Evolutionary conservation across 2,888 invertebrate species (phyloP).

Genomic region (Apomyelois bistriatella): DNA sequence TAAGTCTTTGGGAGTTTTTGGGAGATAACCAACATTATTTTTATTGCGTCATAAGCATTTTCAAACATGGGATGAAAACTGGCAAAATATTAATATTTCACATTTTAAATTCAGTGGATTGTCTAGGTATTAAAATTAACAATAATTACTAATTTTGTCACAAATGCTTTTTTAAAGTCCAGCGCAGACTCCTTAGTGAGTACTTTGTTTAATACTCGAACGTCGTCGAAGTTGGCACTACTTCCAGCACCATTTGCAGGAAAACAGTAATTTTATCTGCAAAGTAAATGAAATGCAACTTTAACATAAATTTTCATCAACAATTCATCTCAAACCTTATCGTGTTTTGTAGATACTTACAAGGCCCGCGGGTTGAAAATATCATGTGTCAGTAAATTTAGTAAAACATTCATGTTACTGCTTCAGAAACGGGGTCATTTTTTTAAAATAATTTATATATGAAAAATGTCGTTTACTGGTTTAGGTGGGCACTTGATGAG

Average conservation of each 20-base stretch:
- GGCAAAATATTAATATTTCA: neutral
- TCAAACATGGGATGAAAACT: constrained; percentile 7
- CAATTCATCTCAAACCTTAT: neutral
- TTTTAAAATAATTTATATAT: no score
- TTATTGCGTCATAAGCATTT: neutral
- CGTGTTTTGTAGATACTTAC: no score
- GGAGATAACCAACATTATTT: no score
- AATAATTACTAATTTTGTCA: constrained; percentile 26
- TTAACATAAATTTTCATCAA: neutral
- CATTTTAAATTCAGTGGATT: neutral
- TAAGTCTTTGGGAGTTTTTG: no score
- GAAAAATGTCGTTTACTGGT: no score
- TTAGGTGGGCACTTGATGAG: no score
- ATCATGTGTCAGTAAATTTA: no score
- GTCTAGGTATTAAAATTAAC: constrained; percentile 17
- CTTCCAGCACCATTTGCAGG: constrained; percentile 93
- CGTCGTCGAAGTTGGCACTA: constrained; percentile 91
- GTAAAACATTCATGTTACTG: no score
- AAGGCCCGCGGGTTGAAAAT: no score
- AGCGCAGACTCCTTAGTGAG: constrained; percentile 43
- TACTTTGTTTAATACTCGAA: constrained; percentile 76
- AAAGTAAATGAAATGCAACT: constrained; percentile 31
- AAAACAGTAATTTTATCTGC: constrained; percentile 93
- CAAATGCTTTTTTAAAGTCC: constrained; percentile 65
- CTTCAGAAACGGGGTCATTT: no score